phyloP scores from a whole-genome alignment of 2,888 invertebrate species.

The Willowsia nigromaculata region DNA sequence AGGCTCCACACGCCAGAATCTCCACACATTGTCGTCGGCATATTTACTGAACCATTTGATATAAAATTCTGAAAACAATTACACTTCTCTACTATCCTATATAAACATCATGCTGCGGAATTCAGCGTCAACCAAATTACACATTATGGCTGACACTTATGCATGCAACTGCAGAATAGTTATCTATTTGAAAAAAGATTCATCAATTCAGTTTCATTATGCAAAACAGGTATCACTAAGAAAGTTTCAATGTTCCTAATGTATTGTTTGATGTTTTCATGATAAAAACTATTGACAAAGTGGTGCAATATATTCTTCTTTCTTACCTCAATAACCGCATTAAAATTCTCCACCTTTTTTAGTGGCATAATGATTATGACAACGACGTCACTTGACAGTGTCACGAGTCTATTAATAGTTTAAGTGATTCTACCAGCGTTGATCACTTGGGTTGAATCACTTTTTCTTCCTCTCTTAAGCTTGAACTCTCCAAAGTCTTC shows the following conservation, averaged over 20 bases:
- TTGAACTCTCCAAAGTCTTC: background rate
- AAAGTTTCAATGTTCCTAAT: too few species aligned
- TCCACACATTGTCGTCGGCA: background rate
- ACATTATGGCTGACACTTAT: too few species aligned
- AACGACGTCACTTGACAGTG: slow-evolving; percentile 22
- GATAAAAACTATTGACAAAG: slow-evolving; percentile 28
- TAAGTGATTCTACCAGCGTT: slow-evolving; percentile 65
- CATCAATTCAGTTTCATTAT: too few species aligned
- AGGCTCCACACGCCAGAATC: background rate
- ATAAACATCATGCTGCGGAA: slow-evolving; percentile 21
- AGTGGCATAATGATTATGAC: slow-evolving; percentile 19
- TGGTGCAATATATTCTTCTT: slow-evolving; percentile 1
- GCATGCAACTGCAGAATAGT: too few species aligned
- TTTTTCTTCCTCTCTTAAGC: slow-evolving; percentile 18
- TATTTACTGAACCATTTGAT: background rate
- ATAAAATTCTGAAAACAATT: background rate
- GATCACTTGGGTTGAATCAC: slow-evolving; percentile 59
- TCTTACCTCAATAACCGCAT: background rate
- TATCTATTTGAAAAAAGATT: too few species aligned
- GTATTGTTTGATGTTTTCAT: too few species aligned
- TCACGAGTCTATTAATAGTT: slow-evolving; percentile 53
- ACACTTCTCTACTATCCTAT: background rate
- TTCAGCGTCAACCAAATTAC: background rate
- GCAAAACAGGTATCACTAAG: too few species aligned
- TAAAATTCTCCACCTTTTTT: background rate